Conservation (phyloP, 2,113 vertebrate species). For the Thamnophis sirtalis region DNA sequence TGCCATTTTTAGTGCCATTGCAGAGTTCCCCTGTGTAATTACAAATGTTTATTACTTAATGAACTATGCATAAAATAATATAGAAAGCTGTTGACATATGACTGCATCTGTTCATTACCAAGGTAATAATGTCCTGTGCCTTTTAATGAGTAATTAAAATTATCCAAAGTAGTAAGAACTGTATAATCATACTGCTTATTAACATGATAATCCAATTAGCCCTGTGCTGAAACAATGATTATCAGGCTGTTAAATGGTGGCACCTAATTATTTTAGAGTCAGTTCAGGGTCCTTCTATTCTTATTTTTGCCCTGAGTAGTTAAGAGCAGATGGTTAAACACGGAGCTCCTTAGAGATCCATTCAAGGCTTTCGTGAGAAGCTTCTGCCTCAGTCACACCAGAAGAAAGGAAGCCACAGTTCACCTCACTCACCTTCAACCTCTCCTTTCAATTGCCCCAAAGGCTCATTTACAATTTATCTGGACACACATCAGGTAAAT, state of each 20-base stretch:
- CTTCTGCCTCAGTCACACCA: neutral
- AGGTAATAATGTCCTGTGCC: neutral
- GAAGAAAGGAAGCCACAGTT: neutral
- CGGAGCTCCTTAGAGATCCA: neutral
- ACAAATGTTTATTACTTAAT: conserved; percentile 5
- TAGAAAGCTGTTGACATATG: neutral
- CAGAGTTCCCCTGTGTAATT: neutral
- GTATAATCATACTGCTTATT: conserved; percentile 28
- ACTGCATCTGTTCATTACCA: conserved; percentile 13
- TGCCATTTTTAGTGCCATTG: neutral
- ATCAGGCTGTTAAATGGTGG: conserved; percentile 21
- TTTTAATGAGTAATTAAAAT: conserved; percentile 39
- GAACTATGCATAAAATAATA: conserved; percentile 14
- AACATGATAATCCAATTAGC: conserved; percentile 15
- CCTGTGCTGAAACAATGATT: conserved; percentile 27
- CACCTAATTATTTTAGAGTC: conserved; percentile 38
- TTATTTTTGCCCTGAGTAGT: neutral
- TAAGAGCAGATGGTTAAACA: conserved; percentile 10
- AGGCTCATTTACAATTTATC: neutral
- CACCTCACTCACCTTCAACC: neutral
- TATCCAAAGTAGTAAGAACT: conserved; percentile 36
- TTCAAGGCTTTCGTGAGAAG: neutral
- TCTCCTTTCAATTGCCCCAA: neutral
- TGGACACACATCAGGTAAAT: neutral
- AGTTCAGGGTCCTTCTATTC: neutral